These are phyloP conservation scores for Aporophyla lueneburgensis DNA, from an alignment of 2,888 invertebrate genomes.

Conservation along the genomic window DNA sequence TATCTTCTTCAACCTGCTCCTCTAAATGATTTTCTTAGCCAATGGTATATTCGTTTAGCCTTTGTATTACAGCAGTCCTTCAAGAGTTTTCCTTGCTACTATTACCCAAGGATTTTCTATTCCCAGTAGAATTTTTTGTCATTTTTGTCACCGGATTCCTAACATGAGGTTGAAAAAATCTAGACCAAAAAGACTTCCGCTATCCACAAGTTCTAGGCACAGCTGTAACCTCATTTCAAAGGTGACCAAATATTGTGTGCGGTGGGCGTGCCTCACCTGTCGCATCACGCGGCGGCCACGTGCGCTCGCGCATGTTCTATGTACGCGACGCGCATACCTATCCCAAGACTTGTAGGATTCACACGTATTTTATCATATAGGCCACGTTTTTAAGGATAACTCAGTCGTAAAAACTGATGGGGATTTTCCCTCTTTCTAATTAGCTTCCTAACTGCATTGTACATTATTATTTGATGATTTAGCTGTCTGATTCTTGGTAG, in stretches of 20 bases:
- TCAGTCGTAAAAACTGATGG: background rate
- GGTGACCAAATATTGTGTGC: slow-evolving; percentile 64
- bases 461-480: background rate
- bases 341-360: slow-evolving; percentile 58
- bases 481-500: background rate
- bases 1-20: background rate
- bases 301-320: slow-evolving; percentile 74
- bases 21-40: background rate
- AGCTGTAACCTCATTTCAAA: slow-evolving; percentile 55
- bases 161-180: background rate
- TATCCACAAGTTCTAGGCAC: slow-evolving; percentile 24
- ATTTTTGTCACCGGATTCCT: background rate
- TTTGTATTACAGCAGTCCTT: background rate
- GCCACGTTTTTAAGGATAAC: slow-evolving; percentile 14
- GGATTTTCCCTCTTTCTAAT: background rate
- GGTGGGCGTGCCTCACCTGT: slow-evolving; percentile 77
- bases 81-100: background rate
- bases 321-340: slow-evolving; percentile 69
- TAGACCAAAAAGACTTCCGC: background rate
- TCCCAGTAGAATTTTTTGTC: background rate
- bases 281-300: slow-evolving; percentile 81
- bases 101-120: background rate
- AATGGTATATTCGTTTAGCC: background rate
- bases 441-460: background rate
- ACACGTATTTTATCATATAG: slow-evolving; percentile 41